These are phyloP conservation scores for Melinopterus prodromus DNA, from an alignment of 2,888 invertebrate genomes.

Conservation along the genomic window DNA sequence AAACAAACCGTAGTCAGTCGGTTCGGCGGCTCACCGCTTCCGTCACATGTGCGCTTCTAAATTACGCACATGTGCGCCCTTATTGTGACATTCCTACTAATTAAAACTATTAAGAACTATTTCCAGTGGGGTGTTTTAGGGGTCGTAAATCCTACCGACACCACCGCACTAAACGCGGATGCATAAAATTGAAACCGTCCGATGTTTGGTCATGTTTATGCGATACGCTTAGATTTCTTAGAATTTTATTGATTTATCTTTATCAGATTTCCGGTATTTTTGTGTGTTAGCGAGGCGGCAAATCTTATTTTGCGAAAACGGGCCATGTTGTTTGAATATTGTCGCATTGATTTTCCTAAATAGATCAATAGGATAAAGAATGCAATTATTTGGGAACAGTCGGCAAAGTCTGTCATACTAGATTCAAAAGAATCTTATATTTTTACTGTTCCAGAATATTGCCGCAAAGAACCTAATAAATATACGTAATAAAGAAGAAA, in stretches of 20 bases:
- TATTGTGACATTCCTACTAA: conserved; percentile 37
- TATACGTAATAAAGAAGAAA: no score
- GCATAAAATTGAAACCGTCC: background rate
- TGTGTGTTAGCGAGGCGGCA: background rate
- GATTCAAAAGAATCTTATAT: no score
- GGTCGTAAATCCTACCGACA: background rate
- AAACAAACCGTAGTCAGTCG: conserved; percentile 43
- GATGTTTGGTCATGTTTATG: background rate
- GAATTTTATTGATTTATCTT: background rate
- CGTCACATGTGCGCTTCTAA: conserved; percentile 40
- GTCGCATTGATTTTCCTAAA: background rate
- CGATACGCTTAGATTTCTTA: background rate
- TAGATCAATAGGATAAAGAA: background rate
- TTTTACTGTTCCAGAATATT: background rate
- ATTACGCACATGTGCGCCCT: conserved; percentile 38
- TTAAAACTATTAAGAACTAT: conserved; percentile 31
- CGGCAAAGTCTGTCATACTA: background rate
- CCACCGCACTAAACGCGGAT: background rate
- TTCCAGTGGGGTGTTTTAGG: background rate
- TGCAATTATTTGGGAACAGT: background rate
- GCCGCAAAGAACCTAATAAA: no score
- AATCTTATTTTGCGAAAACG: no score
- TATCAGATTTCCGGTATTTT: background rate
- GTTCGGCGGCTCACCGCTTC: conserved; percentile 37
- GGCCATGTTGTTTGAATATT: no score